These are phyloP conservation scores for Iselma pallidipennis DNA, from an alignment of 2,888 invertebrate species.

Conservation along the genomic window DNA sequence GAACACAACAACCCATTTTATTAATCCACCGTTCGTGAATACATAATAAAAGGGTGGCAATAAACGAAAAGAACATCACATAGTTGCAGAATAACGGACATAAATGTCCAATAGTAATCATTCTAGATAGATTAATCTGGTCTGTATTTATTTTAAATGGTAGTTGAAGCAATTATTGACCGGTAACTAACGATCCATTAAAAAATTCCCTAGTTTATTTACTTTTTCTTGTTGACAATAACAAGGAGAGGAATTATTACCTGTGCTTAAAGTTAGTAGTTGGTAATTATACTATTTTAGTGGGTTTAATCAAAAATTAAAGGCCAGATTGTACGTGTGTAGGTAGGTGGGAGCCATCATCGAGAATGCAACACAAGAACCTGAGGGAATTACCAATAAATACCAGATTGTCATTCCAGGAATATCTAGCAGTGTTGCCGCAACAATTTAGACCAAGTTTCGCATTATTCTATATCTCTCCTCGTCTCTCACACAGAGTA, in stretches of 20 bases:
- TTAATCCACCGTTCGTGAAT: conserved; percentile 35
- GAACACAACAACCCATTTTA: conserved; percentile 35
- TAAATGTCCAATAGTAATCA: conserved; percentile 12
- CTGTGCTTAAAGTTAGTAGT: too few species aligned
- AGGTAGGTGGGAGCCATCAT: not conserved
- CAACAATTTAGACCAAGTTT: not conserved
- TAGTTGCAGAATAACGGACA: conserved; percentile 17
- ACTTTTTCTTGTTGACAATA: too few species aligned
- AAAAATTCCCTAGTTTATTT: too few species aligned
- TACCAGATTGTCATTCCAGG: not conserved
- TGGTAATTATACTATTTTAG: too few species aligned
- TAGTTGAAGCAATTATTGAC: too few species aligned
- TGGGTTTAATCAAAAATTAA: not conserved
- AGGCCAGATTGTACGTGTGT: not conserved
- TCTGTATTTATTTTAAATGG: too few species aligned
- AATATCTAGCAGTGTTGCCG: not conserved
- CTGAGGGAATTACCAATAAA: not conserved
- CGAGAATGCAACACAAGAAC: conserved; percentile 4
- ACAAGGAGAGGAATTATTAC: too few species aligned
- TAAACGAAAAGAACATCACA: conserved; percentile 28
- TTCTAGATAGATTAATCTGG: not conserved
- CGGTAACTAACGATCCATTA: too few species aligned
- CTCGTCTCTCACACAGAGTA: not conserved
- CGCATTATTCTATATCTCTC: not conserved
- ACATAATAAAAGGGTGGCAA: conserved; percentile 29